phyloP scores from a whole-genome alignment of 2,888 invertebrate species.

The Cheilosia pagana region DNA sequence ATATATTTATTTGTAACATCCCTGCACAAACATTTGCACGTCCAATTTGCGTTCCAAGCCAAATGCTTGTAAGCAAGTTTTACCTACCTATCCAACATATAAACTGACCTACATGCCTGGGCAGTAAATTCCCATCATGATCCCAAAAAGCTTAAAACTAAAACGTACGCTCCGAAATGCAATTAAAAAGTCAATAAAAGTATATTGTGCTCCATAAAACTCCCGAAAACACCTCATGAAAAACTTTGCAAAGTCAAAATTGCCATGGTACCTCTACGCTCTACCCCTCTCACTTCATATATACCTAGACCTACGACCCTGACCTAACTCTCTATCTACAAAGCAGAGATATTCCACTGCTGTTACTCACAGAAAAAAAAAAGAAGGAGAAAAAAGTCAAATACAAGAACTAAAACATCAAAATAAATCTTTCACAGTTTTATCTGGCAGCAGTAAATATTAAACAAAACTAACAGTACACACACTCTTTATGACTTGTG shows the following conservation, averaged over 20 bases:
- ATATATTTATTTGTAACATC: not conserved
- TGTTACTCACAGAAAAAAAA: not conserved
- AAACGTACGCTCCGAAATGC: slow-evolving; percentile 7
- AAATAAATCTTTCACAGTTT: slow-evolving; percentile 71
- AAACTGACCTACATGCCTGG: not conserved
- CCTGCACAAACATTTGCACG: too few relatives aligned
- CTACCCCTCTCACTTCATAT: not conserved
- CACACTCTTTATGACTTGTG: slow-evolving; percentile 52
- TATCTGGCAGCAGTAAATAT: slow-evolving; percentile 74
- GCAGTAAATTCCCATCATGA: slow-evolving; percentile 24
- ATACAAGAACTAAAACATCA: slow-evolving; percentile 51
- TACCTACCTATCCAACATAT: not conserved
- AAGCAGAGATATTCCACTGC: not conserved
- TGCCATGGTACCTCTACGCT: not conserved
- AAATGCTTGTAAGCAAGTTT: not conserved
- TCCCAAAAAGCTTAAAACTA: slow-evolving; percentile 41
- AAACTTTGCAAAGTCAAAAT: slow-evolving; percentile 44
- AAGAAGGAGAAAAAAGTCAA: not conserved
- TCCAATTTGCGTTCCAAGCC: not conserved
- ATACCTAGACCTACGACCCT: slow-evolving; percentile 2
- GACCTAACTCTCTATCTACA: slow-evolving; percentile 22
- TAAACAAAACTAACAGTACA: slow-evolving; percentile 62
- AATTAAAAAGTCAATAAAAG: slow-evolving; percentile 56
- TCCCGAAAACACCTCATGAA: slow-evolving; percentile 24
- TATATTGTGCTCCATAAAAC: slow-evolving; percentile 40